A percentile compares a stretch with the other conserved stretches of the same genome.
Evolutionary conservation across 1,140 invertebrate species (phyloP).

Genomic region (Dolichoris vasculosae): DNA sequence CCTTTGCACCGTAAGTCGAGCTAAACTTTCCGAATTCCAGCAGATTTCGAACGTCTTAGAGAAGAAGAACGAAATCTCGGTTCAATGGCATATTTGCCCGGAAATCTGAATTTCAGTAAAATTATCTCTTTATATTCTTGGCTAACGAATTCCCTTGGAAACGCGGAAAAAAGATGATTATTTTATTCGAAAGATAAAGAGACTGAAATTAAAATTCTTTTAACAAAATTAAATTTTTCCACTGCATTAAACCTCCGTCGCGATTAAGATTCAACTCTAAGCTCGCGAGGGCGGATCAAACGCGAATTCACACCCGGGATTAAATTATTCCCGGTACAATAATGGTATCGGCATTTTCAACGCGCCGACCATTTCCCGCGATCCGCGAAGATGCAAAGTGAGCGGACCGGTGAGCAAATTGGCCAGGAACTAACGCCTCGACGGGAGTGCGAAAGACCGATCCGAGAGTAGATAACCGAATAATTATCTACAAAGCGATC

Average conservation of each 20-base stretch:
- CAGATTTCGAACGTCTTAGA: background rate
- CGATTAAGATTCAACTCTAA: background rate
- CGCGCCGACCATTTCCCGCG: background rate
- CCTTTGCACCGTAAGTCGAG: background rate
- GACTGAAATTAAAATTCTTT: background rate
- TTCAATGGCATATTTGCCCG: slow-evolving; percentile 10
- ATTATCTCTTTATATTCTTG: background rate
- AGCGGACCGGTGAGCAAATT: background rate
- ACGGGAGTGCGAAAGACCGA: background rate
- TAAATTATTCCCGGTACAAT: background rate
- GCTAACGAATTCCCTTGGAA: background rate
- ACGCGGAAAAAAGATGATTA: background rate
- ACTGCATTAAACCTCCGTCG: background rate
- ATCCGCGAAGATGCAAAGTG: background rate
- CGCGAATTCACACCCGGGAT: background rate
- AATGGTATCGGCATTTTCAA: background rate
- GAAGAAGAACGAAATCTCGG: background rate
- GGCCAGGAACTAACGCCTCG: background rate
- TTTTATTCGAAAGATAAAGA: background rate
- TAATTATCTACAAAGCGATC: background rate
- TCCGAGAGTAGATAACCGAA: background rate
- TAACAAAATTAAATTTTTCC: background rate
- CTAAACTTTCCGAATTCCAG: background rate
- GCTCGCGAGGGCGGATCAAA: background rate
- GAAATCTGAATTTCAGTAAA: slow-evolving; percentile 10